Conservation (phyloP, 92 coral and sea anemone genomes). For the Paramuricea clavata region DNA sequence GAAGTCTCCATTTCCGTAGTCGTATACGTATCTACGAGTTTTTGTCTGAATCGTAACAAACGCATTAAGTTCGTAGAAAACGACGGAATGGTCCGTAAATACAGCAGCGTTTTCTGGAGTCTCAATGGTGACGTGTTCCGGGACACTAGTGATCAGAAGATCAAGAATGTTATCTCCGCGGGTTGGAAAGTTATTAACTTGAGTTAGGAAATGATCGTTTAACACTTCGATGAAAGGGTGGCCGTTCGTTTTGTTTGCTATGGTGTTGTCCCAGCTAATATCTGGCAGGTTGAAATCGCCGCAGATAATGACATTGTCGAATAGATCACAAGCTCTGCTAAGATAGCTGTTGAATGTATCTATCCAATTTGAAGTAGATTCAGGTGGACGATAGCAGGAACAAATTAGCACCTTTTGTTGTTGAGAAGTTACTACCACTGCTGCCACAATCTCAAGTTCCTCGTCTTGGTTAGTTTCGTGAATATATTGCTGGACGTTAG, state of each 20-base stretch:
- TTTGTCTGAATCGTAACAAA: slow-evolving; percentile 47
- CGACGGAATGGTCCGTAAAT: slow-evolving; percentile 27
- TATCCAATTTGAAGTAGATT: slow-evolving; percentile 24
- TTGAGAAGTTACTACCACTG: slow-evolving; percentile 24
- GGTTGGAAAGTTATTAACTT: slow-evolving; percentile 10
- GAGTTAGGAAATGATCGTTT: slow-evolving; percentile 32
- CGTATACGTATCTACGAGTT: slow-evolving; percentile 47
- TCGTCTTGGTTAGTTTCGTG: background rate
- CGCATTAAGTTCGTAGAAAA: background rate
- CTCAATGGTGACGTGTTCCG: background rate
- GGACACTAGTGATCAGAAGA: slow-evolving; percentile 7
- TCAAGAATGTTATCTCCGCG: slow-evolving; percentile 6
- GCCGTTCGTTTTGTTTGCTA: slow-evolving; percentile 31
- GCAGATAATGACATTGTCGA: slow-evolving; percentile 28
- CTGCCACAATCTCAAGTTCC: slow-evolving; percentile 47
- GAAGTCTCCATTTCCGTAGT: slow-evolving; percentile 61
- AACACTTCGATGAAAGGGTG: slow-evolving; percentile 36
- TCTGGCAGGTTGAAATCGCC: slow-evolving; percentile 57
- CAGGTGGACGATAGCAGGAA: slow-evolving; percentile 60
- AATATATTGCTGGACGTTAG: background rate
- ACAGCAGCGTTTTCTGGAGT: slow-evolving; percentile 21
- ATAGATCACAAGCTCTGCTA: background rate
- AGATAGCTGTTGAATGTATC: slow-evolving; percentile 14
- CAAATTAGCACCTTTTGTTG: slow-evolving; percentile 55
- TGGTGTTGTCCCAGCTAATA: slow-evolving; percentile 52